A percentile compares a stretch with the other conserved stretches of the same genome.
Evolutionary conservation across 2,797 vertebrate genomes (phyloP).

Genomic region (Lepus townsendii): DNA sequence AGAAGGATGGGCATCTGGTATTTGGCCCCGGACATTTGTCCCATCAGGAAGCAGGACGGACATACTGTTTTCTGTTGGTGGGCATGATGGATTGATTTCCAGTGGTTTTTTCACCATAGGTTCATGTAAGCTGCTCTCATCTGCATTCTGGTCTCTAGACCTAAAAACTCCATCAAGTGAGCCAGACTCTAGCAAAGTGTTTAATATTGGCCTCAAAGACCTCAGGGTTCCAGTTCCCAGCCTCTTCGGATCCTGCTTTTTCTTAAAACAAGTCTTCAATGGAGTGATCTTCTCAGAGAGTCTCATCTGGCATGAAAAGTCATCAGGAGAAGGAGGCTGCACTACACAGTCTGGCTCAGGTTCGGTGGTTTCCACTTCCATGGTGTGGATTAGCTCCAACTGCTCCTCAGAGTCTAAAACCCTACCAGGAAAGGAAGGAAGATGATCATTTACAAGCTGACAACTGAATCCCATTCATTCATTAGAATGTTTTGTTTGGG

Average conservation of each 20-base stretch:
- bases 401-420: slow-evolving; percentile 66
- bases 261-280: slow-evolving; percentile 97
- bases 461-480: slow-evolving; percentile 61
- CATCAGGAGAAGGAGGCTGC: slow-evolving; percentile 85
- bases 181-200: slow-evolving; percentile 93
- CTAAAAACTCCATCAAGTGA: slow-evolving; percentile 95
- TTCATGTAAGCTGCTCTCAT: slow-evolving; percentile 91
- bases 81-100: slow-evolving; percentile 90
- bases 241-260: slow-evolving; percentile 95
- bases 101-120: slow-evolving; percentile 93
- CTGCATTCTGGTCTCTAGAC: slow-evolving; percentile 90
- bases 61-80: slow-evolving; percentile 89
- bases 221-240: slow-evolving; percentile 94
- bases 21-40: slow-evolving; percentile 88
- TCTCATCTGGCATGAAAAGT: slow-evolving; percentile 91
- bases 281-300: slow-evolving; percentile 95
- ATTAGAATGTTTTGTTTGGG: slow-evolving; percentile 70
- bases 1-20: slow-evolving; percentile 83
- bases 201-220: slow-evolving; percentile 95
- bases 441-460: slow-evolving; percentile 70
- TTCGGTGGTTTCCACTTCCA: slow-evolving; percentile 90
- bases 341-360: slow-evolving; percentile 84
- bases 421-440: slow-evolving; percentile 75
- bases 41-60: slow-evolving; percentile 89
- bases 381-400: slow-evolving; percentile 68